Conservation (phyloP, 2,888 invertebrate genomes). For the Conistra vaccinii region DNA sequence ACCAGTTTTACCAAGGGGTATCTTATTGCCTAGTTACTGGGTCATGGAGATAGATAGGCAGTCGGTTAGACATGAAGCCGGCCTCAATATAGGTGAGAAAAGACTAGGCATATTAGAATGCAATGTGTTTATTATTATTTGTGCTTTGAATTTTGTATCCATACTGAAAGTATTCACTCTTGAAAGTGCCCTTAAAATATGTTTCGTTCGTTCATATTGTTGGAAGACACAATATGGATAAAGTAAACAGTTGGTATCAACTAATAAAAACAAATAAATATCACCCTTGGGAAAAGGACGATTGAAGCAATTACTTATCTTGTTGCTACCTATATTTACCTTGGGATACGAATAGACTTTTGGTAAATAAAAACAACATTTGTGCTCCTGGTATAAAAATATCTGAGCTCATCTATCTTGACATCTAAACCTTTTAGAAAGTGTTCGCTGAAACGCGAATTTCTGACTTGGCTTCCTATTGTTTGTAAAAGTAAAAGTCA, state of each 20-base stretch:
- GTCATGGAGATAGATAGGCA: too few species aligned
- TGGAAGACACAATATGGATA: background rate
- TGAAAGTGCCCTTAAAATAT: background rate
- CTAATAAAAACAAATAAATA: slow-evolving; percentile 14
- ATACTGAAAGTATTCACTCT: background rate
- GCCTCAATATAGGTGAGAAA: too few species aligned
- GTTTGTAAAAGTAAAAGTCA: background rate
- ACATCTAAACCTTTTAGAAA: background rate
- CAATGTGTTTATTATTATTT: background rate
- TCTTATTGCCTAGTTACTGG: too few species aligned
- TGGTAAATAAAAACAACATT: background rate
- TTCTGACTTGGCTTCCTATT: background rate
- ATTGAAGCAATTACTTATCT: slow-evolving; percentile 17
- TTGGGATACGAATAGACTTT: slow-evolving; percentile 5
- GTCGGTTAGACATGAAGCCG: too few species aligned
- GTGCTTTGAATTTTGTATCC: background rate
- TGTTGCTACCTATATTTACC: slow-evolving; percentile 1
- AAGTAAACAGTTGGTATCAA: slow-evolving; percentile 5
- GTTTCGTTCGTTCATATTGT: background rate
- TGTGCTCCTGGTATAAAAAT: background rate
- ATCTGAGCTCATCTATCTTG: background rate
- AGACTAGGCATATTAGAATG: too few species aligned
- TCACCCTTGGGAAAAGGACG: background rate
- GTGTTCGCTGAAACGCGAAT: background rate
- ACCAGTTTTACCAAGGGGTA: too few species aligned